Conservation (phyloP, 1,140 invertebrate genomes). For the Oryctes rhinoceros region DNA sequence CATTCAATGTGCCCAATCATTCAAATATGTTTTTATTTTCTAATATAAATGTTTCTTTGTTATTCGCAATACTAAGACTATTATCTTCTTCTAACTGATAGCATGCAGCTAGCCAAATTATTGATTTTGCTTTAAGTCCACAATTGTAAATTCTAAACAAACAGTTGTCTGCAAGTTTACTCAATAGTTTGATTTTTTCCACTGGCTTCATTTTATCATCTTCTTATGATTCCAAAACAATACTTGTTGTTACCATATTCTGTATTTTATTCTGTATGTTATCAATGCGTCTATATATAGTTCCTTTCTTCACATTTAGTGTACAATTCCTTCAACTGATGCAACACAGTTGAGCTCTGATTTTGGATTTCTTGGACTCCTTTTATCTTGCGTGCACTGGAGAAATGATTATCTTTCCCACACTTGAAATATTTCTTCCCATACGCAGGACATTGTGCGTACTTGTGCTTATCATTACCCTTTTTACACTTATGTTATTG, state of each 20-base stretch:
- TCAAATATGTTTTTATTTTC: conserved; percentile 40
- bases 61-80: conserved; percentile 36
- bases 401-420: conserved; percentile 42
- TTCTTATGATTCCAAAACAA: conserved; percentile 40
- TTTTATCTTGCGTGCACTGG: conserved; percentile 23
- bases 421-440: conserved; percentile 38
- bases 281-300: background rate
- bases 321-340: conserved; percentile 16
- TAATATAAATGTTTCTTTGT: too few relatives aligned
- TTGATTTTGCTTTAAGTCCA: conserved; percentile 25
- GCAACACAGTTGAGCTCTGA: background rate
- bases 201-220: too few relatives aligned
- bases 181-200: conserved; percentile 12
- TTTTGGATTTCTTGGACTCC: conserved; percentile 13
- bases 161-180: background rate
- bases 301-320: conserved; percentile 27
- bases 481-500: conserved; percentile 7
- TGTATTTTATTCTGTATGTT: background rate
- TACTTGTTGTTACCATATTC: conserved; percentile 33
- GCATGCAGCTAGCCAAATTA: conserved; percentile 20
- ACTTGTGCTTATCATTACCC: conserved; percentile 39
- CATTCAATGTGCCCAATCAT: conserved; percentile 39
- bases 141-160: conserved; percentile 38
- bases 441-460: conserved; percentile 35
- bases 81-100: too few relatives aligned